Evolutionary conservation across 2,113 vertebrate species (phyloP).

Genomic region (Gasterosteus aculeatus): DNA sequence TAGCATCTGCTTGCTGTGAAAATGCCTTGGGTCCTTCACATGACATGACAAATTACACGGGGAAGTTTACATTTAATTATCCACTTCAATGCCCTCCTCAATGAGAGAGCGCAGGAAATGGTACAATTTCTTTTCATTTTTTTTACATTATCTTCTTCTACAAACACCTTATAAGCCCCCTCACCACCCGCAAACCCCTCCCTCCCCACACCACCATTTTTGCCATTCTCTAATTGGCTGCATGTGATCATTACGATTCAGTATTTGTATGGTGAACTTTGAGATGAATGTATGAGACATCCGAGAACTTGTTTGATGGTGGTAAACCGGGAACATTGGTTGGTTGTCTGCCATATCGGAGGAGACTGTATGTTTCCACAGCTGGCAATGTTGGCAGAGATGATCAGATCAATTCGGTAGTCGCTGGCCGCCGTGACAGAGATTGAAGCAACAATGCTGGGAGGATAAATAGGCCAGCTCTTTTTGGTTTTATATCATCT

Average conservation of each 20-base stretch:
- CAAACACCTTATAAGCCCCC: conserved; percentile 12
- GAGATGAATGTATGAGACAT: conserved; percentile 4
- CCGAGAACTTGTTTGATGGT: conserved; percentile 30
- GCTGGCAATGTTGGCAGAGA: conserved; percentile 54
- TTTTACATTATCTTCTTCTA: conserved; percentile 39
- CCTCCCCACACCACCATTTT: not conserved
- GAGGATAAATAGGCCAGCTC: conserved; percentile 40
- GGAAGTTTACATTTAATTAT: conserved; percentile 85
- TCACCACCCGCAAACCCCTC: too few species aligned
- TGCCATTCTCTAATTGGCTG: conserved; percentile 25
- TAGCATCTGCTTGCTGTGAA: conserved; percentile 81
- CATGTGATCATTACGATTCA: conserved; percentile 20
- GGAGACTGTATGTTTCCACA: conserved; percentile 42
- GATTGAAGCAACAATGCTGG: conserved; percentile 42
- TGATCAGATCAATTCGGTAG: conserved; percentile 36
- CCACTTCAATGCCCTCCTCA: conserved; percentile 72
- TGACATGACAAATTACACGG: conserved; percentile 83
- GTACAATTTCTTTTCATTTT: not conserved
- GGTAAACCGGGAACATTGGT: conserved; percentile 35
- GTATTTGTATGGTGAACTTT: conserved; percentile 9
- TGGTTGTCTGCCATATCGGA: conserved; percentile 45
- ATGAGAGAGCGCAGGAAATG: conserved; percentile 55
- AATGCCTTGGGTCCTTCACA: conserved; percentile 78
- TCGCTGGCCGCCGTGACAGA: conserved; percentile 35
- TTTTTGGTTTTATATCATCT: conserved; percentile 33